These are phyloP conservation scores for Drosophila pseudotalamancana DNA, from an alignment of 2,888 invertebrate species.

Conservation along the genomic window DNA sequence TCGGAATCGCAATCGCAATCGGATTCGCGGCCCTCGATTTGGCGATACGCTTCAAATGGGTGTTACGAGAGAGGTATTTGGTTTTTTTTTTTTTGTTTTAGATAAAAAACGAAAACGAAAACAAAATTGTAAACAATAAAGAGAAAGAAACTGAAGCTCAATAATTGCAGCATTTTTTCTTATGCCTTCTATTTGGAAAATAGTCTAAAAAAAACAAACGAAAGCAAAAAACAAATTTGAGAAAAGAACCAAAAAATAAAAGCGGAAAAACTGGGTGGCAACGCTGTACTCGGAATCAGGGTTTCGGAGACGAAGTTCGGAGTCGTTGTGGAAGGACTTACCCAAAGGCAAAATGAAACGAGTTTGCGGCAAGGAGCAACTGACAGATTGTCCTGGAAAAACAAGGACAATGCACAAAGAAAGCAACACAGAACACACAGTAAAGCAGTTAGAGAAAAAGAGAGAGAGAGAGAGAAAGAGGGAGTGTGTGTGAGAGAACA, in stretches of 20 bases:
- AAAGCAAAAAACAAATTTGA: constrained; percentile 22
- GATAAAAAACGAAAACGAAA: constrained; percentile 52
- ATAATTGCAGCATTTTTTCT: constrained; percentile 80
- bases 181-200: constrained; percentile 82
- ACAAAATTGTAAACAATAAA: constrained; percentile 56
- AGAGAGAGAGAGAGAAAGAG: constrained; percentile 10
- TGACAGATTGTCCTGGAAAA: constrained; percentile 63
- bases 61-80: constrained; percentile 1
- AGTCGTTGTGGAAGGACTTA: constrained; percentile 59
- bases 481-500: constrained; percentile 37
- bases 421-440: constrained; percentile 39
- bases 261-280: constrained; percentile 24
- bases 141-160: constrained; percentile 30
- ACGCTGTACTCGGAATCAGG: constrained; percentile 3
- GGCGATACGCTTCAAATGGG: constrained; percentile 68
- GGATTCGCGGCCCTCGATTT: constrained; percentile 75
- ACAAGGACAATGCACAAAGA: constrained; percentile 36
- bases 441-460: constrained; percentile 28
- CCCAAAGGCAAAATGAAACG: constrained; percentile 81
- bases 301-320: not conserved
- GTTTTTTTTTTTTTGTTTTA: constrained; percentile 16
- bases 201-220: constrained; percentile 78
- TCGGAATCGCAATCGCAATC: constrained; percentile 45
- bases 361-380: constrained; percentile 56
- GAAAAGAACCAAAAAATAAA: constrained; percentile 21